Conservation (phyloP, 2,797 vertebrate species). For the Cottoperca gobio region DNA sequence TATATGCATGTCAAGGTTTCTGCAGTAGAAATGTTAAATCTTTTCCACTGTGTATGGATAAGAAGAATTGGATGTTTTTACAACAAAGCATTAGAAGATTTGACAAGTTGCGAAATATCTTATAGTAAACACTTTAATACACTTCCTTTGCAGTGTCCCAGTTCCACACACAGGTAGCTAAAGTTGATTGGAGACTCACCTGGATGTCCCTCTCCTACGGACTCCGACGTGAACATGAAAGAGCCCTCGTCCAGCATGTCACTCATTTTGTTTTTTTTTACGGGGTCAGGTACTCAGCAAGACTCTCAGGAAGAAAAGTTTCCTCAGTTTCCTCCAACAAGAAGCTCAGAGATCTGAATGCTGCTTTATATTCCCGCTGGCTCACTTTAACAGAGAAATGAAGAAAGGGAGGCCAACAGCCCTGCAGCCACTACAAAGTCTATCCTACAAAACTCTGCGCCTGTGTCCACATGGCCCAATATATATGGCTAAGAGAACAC, state of each 20-base stretch:
- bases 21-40: not conserved
- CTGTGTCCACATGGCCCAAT: conserved; percentile 87
- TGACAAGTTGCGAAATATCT: not conserved
- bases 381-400: conserved; percentile 52
- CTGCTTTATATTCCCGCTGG: conserved; percentile 75
- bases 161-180: not conserved
- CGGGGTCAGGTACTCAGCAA: conserved; percentile 27
- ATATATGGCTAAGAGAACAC: conserved; percentile 92
- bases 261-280: conserved; percentile 83
- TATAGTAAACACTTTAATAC: not conserved
- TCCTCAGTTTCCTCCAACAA: conserved; percentile 62
- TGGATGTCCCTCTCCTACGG: conserved; percentile 98
- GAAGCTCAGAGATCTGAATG: conserved; percentile 58
- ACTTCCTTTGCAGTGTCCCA: not conserved
- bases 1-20: not conserved
- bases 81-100: not conserved
- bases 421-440: conserved; percentile 70
- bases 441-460: conserved; percentile 74
- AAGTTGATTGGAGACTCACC: conserved; percentile 84
- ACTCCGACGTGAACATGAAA: conserved; percentile 99
- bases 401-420: conserved; percentile 49
- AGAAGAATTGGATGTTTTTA: not conserved
- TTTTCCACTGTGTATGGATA: not conserved
- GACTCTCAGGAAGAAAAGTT: conserved; percentile 41
- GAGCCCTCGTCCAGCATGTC: conserved; percentile 89